These are phyloP conservation scores for Nipponia nippon DNA, from an alignment of 2,113 vertebrate genomes.

Conservation along the genomic window DNA sequence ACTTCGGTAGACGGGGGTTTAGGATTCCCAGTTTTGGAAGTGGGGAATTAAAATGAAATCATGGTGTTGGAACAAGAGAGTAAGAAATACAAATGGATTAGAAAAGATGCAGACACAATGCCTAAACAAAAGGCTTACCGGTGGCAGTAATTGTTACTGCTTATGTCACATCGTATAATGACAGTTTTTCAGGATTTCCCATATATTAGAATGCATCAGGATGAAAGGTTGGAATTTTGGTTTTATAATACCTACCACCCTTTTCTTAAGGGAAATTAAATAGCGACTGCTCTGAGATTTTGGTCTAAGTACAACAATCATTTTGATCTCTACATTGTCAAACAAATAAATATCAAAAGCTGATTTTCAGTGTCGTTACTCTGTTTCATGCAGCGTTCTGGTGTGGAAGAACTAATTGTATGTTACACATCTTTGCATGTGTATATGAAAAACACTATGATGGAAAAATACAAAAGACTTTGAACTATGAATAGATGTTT, in stretches of 20 bases:
- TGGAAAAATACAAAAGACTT: neutral
- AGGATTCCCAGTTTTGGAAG: neutral
- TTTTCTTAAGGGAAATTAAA: constrained; percentile 14
- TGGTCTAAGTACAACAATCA: neutral
- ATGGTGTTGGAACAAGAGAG: neutral
- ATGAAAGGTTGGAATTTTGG: constrained; percentile 11
- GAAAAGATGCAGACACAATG: neutral
- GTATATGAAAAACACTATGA: neutral
- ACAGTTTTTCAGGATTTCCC: constrained; percentile 16
- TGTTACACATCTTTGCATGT: neutral
- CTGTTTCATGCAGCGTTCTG: neutral
- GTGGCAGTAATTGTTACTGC: neutral
- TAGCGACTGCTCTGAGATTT: neutral
- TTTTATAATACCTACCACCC: neutral
- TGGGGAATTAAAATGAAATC: neutral
- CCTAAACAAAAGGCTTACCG: neutral
- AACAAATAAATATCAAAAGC: constrained; percentile 41
- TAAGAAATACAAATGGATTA: neutral
- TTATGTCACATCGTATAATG: neutral
- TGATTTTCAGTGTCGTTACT: neutral
- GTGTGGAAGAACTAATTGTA: neutral
- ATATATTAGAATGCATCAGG: neutral
- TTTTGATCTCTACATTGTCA: constrained; percentile 22
- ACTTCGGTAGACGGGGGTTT: neutral
- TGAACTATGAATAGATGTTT: neutral